These are phyloP conservation scores for Orbicella faveolata DNA, from an alignment of 64 coral and sea anemone genomes.

Conservation along the genomic window DNA sequence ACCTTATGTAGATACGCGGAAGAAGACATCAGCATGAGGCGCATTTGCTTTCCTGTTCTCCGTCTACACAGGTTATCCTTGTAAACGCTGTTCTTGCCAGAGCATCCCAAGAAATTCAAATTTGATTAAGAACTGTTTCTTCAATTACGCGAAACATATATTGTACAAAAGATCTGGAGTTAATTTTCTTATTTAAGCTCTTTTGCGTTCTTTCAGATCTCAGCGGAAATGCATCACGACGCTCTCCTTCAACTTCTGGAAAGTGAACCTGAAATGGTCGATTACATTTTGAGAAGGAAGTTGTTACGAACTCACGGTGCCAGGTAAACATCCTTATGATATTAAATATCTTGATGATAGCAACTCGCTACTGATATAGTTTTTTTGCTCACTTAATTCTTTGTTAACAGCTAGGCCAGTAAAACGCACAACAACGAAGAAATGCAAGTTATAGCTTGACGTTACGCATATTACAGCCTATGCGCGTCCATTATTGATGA, in stretches of 20 bases:
- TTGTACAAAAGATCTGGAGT: background rate
- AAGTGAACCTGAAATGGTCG: slow-evolving; percentile 93
- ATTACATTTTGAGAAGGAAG: slow-evolving; percentile 90
- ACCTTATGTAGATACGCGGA: background rate
- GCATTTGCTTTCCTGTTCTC: background rate
- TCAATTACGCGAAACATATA: background rate
- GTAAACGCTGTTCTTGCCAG: no score
- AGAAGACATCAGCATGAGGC: background rate
- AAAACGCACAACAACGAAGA: no score
- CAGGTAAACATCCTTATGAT: slow-evolving; percentile 50
- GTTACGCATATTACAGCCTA: no score
- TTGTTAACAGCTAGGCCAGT: no score
- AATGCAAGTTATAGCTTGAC: no score
- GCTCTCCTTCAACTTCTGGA: slow-evolving; percentile 78
- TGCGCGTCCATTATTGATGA: no score
- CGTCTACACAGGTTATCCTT: background rate
- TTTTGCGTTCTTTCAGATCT: slow-evolving; percentile 58
- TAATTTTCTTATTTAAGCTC: background rate
- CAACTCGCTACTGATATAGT: no score
- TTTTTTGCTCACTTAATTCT: no score
- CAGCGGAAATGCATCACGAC: slow-evolving; percentile 87
- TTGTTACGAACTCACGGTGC: slow-evolving; percentile 54
- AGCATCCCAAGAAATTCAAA: no score
- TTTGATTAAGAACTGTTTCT: no score
- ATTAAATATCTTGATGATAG: background rate